Base-by-base conservation (phyloP, 2,888 invertebrate species). In the Pantelozetes paolii region DNA sequence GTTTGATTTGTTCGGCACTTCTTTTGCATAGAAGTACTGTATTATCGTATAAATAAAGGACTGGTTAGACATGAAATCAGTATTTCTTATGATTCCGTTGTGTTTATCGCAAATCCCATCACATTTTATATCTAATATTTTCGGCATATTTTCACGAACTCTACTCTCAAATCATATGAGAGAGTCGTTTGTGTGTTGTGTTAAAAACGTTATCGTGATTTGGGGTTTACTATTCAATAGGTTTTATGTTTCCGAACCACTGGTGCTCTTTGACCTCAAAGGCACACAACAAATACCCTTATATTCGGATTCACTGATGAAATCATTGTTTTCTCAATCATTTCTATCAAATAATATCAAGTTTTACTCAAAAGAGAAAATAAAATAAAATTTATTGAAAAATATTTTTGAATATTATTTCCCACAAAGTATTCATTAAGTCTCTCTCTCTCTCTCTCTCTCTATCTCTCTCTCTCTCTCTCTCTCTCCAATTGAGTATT, bases 171-270 rank as follows among this genome's bases (percentile, higher is more conserved):
- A 54, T 54, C 54, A 54, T 54, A 54, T 59, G 59, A 32, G 28
- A 32, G 30, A 18, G 18, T 59, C 54, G 32, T 59, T 30, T 59
- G n/a, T 59, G n/a, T 59, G 59, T 59, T 59, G 59, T 67, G 67
- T 67, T 67, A 67, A 67, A 67, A 67, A 67, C 40, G 67, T 67
- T 67, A 67, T 67, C 67, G 67, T 67, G 67, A 67, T 67, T 40
- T 67, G 20, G 23, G 57, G 59, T n/a, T 42, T 15, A 40, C 36
- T 36, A 67, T 67, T 67, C 67, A 67, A 67, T 67, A 40, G 67
- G 67, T 40, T 40, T 67, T 67, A 67, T 20, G 67, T 67, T 67
- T 67, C 67, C 67, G 67, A 67, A 67, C 67, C 67, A 67, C 67
- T 67, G 42, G 40, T 67, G 67, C 67, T 67, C 67, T 67, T 67